These are phyloP conservation scores for Brachionus koreanus DNA, from an alignment of 1,140 invertebrate species.

Conservation along the genomic window DNA sequence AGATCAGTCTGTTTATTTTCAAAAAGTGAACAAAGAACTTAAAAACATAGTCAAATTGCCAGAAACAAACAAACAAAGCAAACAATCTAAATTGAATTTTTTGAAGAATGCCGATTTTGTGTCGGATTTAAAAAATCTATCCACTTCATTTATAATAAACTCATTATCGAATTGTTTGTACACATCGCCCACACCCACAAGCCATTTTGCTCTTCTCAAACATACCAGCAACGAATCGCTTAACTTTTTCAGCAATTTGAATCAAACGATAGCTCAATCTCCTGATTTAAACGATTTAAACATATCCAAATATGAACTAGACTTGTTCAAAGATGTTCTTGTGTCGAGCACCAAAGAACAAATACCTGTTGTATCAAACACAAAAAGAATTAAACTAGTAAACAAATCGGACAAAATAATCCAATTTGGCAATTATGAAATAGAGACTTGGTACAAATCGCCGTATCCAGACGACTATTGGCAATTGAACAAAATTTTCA, in stretches of 20 bases:
- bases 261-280: constrained; percentile 7
- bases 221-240: not conserved
- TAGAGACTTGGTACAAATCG: constrained; percentile 98
- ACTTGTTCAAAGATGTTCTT: constrained; percentile 38
- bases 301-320: constrained; percentile 17
- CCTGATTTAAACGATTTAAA: constrained; percentile 18
- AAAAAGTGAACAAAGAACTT: constrained; percentile 2
- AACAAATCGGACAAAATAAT: constrained; percentile 59
- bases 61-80: not conserved
- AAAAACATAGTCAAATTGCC: not conserved
- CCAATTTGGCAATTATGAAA: constrained; percentile 92
- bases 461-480: constrained; percentile 90
- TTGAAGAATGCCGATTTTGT: not conserved
- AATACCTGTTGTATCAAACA: constrained; percentile 18
- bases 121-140: constrained; percentile 16
- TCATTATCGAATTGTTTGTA: constrained; percentile 27
- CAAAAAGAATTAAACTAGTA: not conserved
- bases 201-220: not conserved
- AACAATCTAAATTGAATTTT: constrained; percentile 17
- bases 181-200: not conserved
- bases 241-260: constrained; percentile 5
- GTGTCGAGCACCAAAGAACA: not conserved
- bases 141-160: constrained; percentile 29
- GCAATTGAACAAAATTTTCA: constrained; percentile 67
- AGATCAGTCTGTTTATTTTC: not conserved